Percentiles rank a stretch among this genome's conserved stretches.
phyloP scores from a whole-genome alignment of 2,797 vertebrate species.

The Spinus pinus region DNA sequence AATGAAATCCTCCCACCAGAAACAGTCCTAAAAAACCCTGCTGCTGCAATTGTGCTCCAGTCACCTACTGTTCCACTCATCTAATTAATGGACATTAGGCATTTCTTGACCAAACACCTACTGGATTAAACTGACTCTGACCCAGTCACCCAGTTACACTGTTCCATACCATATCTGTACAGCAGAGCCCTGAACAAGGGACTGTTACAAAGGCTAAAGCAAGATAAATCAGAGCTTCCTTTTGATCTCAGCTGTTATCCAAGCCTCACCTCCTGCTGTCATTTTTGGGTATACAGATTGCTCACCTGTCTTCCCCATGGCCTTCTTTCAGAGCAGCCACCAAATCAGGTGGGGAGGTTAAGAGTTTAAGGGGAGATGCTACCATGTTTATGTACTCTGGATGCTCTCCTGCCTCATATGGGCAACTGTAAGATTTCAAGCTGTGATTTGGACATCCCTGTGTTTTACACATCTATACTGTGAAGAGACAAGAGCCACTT shows the following conservation, averaged over 20 bases:
- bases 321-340: not conserved
- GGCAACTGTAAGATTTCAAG: not conserved
- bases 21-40: not conserved
- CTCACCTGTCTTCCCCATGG: not conserved
- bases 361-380: not conserved
- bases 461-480: not conserved
- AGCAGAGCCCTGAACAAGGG: not conserved
- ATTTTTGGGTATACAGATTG: not conserved
- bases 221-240: not conserved
- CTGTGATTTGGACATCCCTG: not conserved
- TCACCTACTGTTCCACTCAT: not conserved
- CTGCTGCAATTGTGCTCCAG: not conserved
- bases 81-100: not conserved
- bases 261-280: not conserved
- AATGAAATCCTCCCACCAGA: slow-evolving; percentile 23
- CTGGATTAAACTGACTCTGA: not conserved
- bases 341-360: not conserved
- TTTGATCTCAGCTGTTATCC: not conserved
- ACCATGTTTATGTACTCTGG: not conserved
- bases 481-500: not conserved
- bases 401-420: not conserved
- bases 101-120: not conserved
- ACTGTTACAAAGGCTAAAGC: not conserved
- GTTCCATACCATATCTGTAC: not conserved
- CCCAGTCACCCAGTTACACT: not conserved